Evolutionary conservation across 2,797 vertebrate genomes (phyloP).

Genomic region (Parotocinclus haroldoi): DNA sequence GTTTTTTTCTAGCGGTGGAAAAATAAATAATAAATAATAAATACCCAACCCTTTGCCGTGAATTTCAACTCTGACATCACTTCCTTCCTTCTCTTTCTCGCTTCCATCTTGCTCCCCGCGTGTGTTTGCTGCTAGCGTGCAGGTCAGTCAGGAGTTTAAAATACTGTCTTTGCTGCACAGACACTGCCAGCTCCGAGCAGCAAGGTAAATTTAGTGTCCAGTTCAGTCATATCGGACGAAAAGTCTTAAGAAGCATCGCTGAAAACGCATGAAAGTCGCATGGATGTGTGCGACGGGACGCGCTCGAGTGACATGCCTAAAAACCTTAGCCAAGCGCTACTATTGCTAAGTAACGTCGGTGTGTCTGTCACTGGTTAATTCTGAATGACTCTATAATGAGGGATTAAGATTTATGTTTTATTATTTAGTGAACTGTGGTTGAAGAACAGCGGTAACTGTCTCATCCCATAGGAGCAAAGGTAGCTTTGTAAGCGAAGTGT

Average conservation of each 20-base stretch:
- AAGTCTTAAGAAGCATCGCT: not conserved
- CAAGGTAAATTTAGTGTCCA: slow-evolving; percentile 60
- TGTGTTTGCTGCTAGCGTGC: slow-evolving; percentile 74
- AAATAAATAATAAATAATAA: no score
- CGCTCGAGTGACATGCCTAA: slow-evolving; percentile 33
- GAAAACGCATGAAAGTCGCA: slow-evolving; percentile 1
- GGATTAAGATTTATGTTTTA: no score
- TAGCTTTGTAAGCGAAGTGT: no score
- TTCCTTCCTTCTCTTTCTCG: slow-evolving; percentile 69
- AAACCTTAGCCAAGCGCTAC: not conserved
- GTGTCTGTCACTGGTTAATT: no score
- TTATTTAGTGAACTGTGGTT: no score
- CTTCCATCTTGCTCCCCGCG: slow-evolving; percentile 79
- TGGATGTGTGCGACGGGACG: not conserved
- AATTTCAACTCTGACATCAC: slow-evolving; percentile 60
- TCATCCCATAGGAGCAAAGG: no score
- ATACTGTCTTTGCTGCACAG: slow-evolving; percentile 59
- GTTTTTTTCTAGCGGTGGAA: no score
- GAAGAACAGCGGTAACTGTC: no score
- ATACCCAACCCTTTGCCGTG: slow-evolving; percentile 9
- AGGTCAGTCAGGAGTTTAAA: slow-evolving; percentile 74
- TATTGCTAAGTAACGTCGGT: no score
- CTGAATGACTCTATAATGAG: no score
- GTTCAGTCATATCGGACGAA: not conserved
- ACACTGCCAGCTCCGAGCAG: slow-evolving; percentile 50